Conservation (phyloP, 1,140 invertebrate species). For the Asbolus verrucosus region DNA sequence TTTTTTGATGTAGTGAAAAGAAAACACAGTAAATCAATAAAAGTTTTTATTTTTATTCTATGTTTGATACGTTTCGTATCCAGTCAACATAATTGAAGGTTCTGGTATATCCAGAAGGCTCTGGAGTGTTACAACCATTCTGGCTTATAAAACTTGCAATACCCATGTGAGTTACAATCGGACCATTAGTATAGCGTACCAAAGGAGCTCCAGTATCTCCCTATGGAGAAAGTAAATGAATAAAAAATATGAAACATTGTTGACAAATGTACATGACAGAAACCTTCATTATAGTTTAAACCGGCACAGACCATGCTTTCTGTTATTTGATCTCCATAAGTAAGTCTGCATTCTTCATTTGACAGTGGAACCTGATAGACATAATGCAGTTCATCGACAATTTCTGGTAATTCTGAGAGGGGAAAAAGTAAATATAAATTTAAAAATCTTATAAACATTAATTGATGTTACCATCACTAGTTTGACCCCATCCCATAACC, state of each 20-base stretch:
- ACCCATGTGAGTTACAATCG: neutral
- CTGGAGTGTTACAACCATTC: conserved; percentile 3
- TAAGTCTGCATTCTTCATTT: neutral
- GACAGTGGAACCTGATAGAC: neutral
- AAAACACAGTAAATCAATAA: too few species aligned
- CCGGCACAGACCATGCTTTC: conserved; percentile 2
- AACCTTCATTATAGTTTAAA: conserved; percentile 9
- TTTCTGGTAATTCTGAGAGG: neutral
- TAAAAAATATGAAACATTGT: neutral
- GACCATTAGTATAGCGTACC: conserved; percentile 3
- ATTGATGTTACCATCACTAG: neutral
- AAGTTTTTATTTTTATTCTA: too few species aligned
- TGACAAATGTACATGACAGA: neutral
- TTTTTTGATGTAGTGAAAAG: too few species aligned
- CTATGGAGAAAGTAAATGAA: neutral
- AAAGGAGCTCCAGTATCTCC: conserved; percentile 19
- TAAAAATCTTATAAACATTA: neutral
- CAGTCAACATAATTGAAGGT: neutral
- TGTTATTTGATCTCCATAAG: neutral
- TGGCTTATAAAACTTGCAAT: conserved; percentile 13
- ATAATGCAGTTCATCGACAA: conserved; percentile 2
- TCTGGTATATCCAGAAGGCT: conserved; percentile 4
- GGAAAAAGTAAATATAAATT: neutral
- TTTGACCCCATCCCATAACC: conserved; percentile 11
- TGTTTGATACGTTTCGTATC: neutral